phyloP scores from a whole-genome alignment of 2,888 invertebrate genomes.

The Leistus spinibarbis region DNA sequence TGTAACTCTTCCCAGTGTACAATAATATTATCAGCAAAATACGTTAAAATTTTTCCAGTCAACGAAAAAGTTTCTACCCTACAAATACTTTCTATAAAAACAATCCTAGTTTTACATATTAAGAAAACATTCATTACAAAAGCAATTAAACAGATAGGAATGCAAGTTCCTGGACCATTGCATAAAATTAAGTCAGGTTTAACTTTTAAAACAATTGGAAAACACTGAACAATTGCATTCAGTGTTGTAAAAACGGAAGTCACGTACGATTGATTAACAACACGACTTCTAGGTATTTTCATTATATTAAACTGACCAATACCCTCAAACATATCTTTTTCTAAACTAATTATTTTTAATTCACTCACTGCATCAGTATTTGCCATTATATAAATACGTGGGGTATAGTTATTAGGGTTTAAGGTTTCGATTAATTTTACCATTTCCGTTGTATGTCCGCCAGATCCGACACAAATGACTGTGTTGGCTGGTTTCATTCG shows the following conservation, averaged over 20 bases:
- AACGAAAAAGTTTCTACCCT: slow-evolving; percentile 88
- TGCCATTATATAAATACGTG: slow-evolving; percentile 80
- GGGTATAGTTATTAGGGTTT: slow-evolving; percentile 68
- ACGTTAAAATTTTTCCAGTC: slow-evolving; percentile 84
- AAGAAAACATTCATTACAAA: slow-evolving; percentile 74
- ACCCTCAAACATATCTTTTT: slow-evolving; percentile 48
- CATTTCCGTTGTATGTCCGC: slow-evolving; percentile 97
- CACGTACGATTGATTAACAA: slow-evolving; percentile 85
- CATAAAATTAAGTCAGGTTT: slow-evolving; percentile 84
- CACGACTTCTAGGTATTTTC: slow-evolving; percentile 81
- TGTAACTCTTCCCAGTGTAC: slow-evolving; percentile 91
- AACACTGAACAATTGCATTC: slow-evolving; percentile 69
- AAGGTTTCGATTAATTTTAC: slow-evolving; percentile 72
- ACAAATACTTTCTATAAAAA: slow-evolving; percentile 96
- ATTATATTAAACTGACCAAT: slow-evolving; percentile 59
- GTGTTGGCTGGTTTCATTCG: slow-evolving; percentile 55
- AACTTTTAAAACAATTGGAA: slow-evolving; percentile 71
- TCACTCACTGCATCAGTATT: slow-evolving; percentile 78
- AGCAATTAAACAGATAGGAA: slow-evolving; percentile 84
- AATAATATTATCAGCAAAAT: slow-evolving; percentile 82
- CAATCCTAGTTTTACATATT: slow-evolving; percentile 71
- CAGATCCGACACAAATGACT: slow-evolving; percentile 75
- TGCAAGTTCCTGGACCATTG: slow-evolving; percentile 97
- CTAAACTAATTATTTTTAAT: slow-evolving; percentile 66
- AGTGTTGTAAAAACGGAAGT: slow-evolving; percentile 81